phyloP scores from a whole-genome alignment of 2,113 vertebrate species.

The Fregetta grallaria region DNA sequence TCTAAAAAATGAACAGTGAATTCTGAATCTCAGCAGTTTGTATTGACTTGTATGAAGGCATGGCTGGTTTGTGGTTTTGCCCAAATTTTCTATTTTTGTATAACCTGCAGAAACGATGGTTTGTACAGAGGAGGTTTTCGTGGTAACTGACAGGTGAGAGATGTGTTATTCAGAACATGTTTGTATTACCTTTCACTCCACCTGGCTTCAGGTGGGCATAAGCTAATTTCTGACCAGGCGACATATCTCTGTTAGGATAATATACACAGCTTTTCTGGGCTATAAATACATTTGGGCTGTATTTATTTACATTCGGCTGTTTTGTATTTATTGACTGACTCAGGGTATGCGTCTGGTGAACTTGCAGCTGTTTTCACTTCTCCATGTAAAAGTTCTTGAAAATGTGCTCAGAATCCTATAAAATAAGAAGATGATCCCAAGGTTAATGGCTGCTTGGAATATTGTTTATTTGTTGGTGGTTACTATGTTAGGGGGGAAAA shows the following conservation, averaged over 20 bases:
- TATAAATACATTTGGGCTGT: background rate
- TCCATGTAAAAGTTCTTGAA: background rate
- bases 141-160: rapidly evolving
- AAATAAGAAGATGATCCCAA: background rate
- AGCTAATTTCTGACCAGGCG: background rate
- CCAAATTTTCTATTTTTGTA: background rate
- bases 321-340: background rate
- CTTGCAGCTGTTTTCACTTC: background rate
- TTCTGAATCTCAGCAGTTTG: background rate
- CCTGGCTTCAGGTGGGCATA: background rate
- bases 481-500: background rate
- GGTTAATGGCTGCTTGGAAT: background rate
- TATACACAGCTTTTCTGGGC: background rate
- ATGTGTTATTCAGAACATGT: background rate
- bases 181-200: background rate
- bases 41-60: background rate
- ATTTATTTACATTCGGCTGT: background rate
- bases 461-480: background rate
- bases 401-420: background rate
- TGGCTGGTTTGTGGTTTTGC: background rate
- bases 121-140: background rate
- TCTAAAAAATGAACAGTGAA: background rate
- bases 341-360: rapidly evolving
- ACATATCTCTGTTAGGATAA: background rate
- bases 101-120: background rate